Base-by-base conservation (phyloP, 2,113 vertebrate genomes). In the Coryphaenoides rupestris region DNA sequence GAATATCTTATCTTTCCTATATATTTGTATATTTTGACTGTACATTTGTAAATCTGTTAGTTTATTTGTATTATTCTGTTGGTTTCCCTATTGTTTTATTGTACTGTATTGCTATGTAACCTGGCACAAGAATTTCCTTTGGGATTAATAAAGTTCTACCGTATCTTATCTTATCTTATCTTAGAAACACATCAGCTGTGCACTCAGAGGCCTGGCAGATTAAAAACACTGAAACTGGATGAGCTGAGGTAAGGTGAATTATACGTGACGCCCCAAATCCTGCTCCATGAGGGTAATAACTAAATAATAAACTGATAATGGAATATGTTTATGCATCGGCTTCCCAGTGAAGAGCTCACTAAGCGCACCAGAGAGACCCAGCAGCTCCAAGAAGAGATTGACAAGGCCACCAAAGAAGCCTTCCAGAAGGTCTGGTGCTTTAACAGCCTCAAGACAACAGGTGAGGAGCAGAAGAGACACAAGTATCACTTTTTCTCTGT, bases 301-400 rank as follows among this genome's bases (percentile, higher is more conserved):
- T n/a, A n/a, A n/a, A n/a, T n/a, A n/a, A n/a, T n/a, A n/a, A n/a
- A n/a, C n/a, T n/a, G n/a, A n/a, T n/a, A 21, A 21, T 7, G 10
- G 22, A 15, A 15, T n/a, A n/a, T 52, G 16, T 52, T 16, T n/a
- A 17, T 19, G 1, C 0, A 50, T n/a, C 4, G 47, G 16, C n/a
- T 74, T 65, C 15, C 19, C 65, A 87, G 88, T 22, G 56, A 84
- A 22, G 82, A 88, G 60, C 83, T 89, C 15, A 62, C 81, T 6
- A 81, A 64, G 33, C 72, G 81, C 49, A 88, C 81, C 13, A 75
- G 69, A 49, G 86, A 89, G 72, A 85, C 85, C 1, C 80, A 84
- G 55, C 77, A 49, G 56, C 83, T 89, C 16, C 84, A 88, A 68
- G 76, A 86, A 21, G 85, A 86, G 61, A 69, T 88, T 46, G 85